These are phyloP conservation scores for Hemibagrus guttatus DNA, from an alignment of 2,797 vertebrate genomes.

Conservation along the genomic window DNA sequence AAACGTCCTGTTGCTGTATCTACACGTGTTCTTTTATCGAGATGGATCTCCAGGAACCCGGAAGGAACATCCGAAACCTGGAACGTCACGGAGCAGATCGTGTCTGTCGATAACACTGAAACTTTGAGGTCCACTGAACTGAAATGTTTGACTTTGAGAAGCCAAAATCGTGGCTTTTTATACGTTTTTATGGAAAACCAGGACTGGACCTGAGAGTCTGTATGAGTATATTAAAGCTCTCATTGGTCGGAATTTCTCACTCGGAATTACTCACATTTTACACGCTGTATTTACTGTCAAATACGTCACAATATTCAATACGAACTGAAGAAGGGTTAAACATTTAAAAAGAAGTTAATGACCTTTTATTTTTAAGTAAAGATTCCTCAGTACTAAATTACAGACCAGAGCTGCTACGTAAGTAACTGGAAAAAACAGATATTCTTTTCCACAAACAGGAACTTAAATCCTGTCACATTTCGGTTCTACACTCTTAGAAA, in stretches of 20 bases:
- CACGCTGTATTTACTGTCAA: constrained; percentile 3
- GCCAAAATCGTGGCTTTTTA: neutral
- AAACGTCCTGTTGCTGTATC: constrained; percentile 33
- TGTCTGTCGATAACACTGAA: constrained; percentile 23
- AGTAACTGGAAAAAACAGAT: neutral
- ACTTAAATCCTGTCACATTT: neutral
- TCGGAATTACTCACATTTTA: neutral
- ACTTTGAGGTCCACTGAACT: neutral
- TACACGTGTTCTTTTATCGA: constrained; percentile 34
- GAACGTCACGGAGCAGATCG: neutral
- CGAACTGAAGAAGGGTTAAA: neutral
- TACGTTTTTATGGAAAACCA: neutral
- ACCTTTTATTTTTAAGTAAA: neutral
- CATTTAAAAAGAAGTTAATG: neutral
- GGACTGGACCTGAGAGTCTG: neutral
- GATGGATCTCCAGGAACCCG: constrained; percentile 3
- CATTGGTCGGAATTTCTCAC: neutral
- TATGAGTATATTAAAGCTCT: neutral
- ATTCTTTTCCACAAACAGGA: neutral
- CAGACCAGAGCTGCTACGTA: neutral
- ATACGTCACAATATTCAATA: neutral
- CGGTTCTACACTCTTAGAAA: neutral
- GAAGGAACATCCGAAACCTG: neutral
- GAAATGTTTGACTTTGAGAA: neutral
- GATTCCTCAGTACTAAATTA: neutral